phyloP scores from a whole-genome alignment of 2,113 vertebrate species.

The Apodemus sylvaticus region DNA sequence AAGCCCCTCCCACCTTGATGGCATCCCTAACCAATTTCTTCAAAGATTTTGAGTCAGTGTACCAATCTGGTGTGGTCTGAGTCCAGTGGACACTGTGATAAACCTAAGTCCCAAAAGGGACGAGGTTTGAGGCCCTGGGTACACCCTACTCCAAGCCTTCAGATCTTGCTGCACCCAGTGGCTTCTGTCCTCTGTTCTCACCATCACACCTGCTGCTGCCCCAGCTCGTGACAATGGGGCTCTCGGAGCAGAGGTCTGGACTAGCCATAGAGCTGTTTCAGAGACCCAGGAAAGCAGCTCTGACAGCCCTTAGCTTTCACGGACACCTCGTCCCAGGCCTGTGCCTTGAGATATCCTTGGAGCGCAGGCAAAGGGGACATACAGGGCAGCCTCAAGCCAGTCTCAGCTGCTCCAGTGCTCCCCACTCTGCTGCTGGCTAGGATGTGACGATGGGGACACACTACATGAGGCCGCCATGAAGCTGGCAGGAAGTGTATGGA shows the following conservation, averaged over 20 bases:
- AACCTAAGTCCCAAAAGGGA: constrained; percentile 22
- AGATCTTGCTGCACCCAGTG: background rate
- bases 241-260: background rate
- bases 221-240: background rate
- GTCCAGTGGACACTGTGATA: background rate
- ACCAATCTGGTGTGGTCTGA: background rate
- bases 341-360: background rate
- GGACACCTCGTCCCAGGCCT: background rate
- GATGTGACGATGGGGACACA: constrained; percentile 22
- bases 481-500: constrained; percentile 62
- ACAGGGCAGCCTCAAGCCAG: constrained; percentile 12
- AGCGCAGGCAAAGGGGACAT: background rate
- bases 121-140: background rate
- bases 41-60: background rate
- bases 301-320: constrained; percentile 12
- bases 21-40: background rate
- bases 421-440: constrained; percentile 40
- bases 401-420: background rate
- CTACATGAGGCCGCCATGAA: constrained; percentile 38
- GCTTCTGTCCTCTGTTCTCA: background rate
- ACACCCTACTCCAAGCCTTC: background rate
- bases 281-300: background rate
- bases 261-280: constrained; percentile 15
- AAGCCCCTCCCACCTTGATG: background rate
- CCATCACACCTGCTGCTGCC: background rate